A percentile compares a stretch with the other conserved stretches of the same genome.
Evolutionary conservation across 2,113 vertebrate species (phyloP).

Genomic region (Paralichthys olivaceus): DNA sequence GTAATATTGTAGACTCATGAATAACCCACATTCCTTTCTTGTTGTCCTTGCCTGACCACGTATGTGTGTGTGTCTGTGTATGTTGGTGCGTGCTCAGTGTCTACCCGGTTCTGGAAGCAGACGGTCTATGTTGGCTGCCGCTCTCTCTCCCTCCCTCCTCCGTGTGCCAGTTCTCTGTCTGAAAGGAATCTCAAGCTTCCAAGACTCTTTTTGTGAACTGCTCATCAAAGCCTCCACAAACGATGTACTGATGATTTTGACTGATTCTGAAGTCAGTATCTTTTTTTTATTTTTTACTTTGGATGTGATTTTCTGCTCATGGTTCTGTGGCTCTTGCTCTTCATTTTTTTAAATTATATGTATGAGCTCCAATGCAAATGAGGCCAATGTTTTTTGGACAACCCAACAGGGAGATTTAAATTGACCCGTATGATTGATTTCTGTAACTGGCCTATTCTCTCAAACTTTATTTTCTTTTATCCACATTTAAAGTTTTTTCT

Average conservation of each 20-base stretch:
- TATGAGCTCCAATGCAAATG: conserved; percentile 28
- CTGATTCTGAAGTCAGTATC: conserved; percentile 65
- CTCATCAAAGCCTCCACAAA: conserved; percentile 67
- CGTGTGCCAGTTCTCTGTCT: conserved; percentile 59
- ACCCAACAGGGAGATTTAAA: conserved; percentile 38
- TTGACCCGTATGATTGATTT: conserved; percentile 23
- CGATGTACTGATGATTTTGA: conserved; percentile 55
- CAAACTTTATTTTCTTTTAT: neutral
- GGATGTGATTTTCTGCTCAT: conserved; percentile 43
- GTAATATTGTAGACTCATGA: conserved; percentile 46
- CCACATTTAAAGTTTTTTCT: conserved; percentile 17
- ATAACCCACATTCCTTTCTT: conserved; percentile 53
- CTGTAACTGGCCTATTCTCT: conserved; percentile 11
- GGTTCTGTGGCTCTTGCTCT: conserved; percentile 18
- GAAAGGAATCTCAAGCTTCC: conserved; percentile 69
- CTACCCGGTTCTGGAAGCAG: conserved; percentile 46
- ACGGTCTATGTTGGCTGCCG: conserved; percentile 57
- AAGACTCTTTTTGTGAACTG: conserved; percentile 66
- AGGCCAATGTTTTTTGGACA: conserved; percentile 20
- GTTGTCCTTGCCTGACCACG: conserved; percentile 19
- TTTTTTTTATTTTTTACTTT: conserved; percentile 24
- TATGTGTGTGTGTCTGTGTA: conserved; percentile 23
- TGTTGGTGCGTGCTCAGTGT: conserved; percentile 16
- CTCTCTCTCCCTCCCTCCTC: conserved; percentile 15
- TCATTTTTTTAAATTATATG: conserved; percentile 33